Evolutionary conservation across 1,140 invertebrate species (phyloP).

Genomic region (Musca vetustissima): DNA sequence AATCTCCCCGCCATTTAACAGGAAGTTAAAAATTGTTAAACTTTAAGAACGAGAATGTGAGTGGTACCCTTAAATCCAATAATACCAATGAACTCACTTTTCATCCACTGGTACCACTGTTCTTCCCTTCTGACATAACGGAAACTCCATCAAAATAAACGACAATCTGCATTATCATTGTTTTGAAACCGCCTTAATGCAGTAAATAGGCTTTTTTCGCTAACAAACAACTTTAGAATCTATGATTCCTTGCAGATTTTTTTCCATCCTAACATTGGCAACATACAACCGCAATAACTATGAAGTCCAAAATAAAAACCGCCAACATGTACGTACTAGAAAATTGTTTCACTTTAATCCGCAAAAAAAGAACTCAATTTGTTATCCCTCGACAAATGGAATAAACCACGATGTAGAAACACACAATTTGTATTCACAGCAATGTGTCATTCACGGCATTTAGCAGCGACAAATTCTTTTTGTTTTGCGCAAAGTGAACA

Average conservation of each 20-base stretch:
- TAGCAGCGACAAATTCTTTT: too few species aligned
- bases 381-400: not conserved
- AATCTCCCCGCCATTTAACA: too few species aligned
- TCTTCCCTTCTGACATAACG: too few species aligned
- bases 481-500: too few species aligned
- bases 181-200: conserved; percentile 11
- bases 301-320: not conserved
- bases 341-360: conserved; percentile 19
- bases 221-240: not conserved
- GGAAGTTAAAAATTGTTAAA: too few species aligned
- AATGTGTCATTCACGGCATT: conserved; percentile 25
- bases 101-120: too few species aligned
- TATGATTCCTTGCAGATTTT: conserved; percentile 7
- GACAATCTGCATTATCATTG: too few species aligned
- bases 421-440: conserved; percentile 20
- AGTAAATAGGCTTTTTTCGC: conserved; percentile 12
- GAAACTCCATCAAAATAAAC: too few species aligned
- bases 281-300: not conserved
- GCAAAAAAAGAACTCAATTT: not conserved
- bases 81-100: too few species aligned
- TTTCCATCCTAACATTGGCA: conserved; percentile 11
- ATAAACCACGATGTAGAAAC: not conserved
- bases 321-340: conserved; percentile 8
- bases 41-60: too few species aligned
- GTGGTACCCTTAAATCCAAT: too few species aligned